phyloP scores from a whole-genome alignment of 2,888 invertebrate genomes.

The Altica lythri region DNA sequence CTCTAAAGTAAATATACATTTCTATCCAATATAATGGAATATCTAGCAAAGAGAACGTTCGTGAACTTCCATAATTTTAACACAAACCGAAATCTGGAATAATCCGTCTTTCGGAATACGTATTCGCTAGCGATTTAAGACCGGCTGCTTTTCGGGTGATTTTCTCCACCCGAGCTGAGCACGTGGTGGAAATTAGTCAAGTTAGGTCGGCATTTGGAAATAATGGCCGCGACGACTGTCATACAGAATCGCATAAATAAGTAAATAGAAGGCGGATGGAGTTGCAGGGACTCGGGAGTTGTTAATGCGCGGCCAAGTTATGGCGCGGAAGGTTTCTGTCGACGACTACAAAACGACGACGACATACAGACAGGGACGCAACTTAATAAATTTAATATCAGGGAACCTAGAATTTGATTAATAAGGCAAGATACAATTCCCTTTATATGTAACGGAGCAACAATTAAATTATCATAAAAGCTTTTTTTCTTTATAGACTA shows the following conservation, averaged over 20 bases:
- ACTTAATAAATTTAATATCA: slow-evolving; percentile 4
- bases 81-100: slow-evolving; percentile 10
- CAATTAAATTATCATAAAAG: too few relatives aligned
- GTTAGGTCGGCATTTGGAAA: slow-evolving; percentile 49
- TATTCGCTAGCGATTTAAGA: slow-evolving; percentile 11
- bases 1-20: too few relatives aligned
- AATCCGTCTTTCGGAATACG: slow-evolving; percentile 11
- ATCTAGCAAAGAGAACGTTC: slow-evolving; percentile 1
- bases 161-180: slow-evolving; percentile 30
- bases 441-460: too few relatives aligned
- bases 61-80: slow-evolving; percentile 2
- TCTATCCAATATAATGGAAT: background rate
- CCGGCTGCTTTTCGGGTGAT: slow-evolving; percentile 14
- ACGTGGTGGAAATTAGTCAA: slow-evolving; percentile 51
- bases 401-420: background rate
- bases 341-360: slow-evolving; percentile 29
- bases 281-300: slow-evolving; percentile 25
- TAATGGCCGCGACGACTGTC: slow-evolving; percentile 48
- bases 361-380: slow-evolving; percentile 26
- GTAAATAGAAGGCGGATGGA: slow-evolving; percentile 41
- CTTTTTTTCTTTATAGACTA: too few relatives aligned
- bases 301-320: slow-evolving; percentile 34
- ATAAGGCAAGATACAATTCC: background rate
- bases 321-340: slow-evolving; percentile 25
- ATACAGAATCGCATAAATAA: slow-evolving; percentile 49